Base-by-base conservation (phyloP, 2,113 vertebrate genomes). In the Progne subis region DNA sequence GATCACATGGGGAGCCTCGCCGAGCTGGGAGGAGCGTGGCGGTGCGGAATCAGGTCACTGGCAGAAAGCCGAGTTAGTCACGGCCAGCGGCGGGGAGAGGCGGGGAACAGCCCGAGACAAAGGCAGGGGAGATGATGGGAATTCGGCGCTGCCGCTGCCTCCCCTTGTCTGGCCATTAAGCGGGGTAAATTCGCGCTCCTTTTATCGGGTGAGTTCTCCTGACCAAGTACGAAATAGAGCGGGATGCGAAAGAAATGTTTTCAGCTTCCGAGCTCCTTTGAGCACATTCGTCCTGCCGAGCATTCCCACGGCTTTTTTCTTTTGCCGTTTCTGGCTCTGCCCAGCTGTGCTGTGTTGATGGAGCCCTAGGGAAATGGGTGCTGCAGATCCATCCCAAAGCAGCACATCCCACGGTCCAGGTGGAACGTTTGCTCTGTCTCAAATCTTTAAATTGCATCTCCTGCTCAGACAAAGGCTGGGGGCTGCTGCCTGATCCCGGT, bases 31-130 rank as follows among this genome's bases (percentile, higher is more conserved):
- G 97, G 97, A 95, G 95, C 96, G 6, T 80, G 75, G 8, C 26
- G 18, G 92, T 84, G 92, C 94, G 7, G 93, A 97, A 97, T 90
- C 94, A 79, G 94, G 94, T 97, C 96, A 97, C 24, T 18, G 29
- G 3, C 90, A 77, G 56, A 44, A 43, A 37, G 6, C 44, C 52
- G 81, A 92, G 83, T 77, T 50, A 49, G 93, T 55, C 90, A 23
- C 82, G 74, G 93, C 6, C 83, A 46, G 47, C 65, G 55, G 23
- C 13, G 85, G 52, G 11, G 44, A 84, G 50, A 6, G 78, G 86
- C 68, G 7, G 25, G 9, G 64, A 56, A 76, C 65, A 56, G 86
- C 46, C 86, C 14, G 86, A 92, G 70, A 92, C 93, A 95, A 94
- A 94, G 91, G 28, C 44, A 2, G 25, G 63, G 34, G 39, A 14